Base-by-base conservation (phyloP, 1,140 invertebrate genomes). In the Kradibia gibbosae region DNA sequence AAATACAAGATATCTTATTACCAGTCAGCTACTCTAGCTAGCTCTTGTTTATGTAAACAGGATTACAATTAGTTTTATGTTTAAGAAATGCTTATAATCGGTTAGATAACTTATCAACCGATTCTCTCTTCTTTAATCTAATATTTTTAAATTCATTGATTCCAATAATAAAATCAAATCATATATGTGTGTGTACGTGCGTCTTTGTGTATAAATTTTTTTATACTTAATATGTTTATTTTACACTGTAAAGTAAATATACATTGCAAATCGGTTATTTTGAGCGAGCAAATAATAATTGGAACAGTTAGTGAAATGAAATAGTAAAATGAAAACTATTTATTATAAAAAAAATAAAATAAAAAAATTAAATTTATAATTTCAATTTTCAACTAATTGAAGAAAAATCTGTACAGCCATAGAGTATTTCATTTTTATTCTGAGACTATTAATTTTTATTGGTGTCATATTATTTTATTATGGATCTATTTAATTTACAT, bases 21-120 rank as follows among this genome's bases (percentile, higher is more conserved):
- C 84, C 72, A 34, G 25, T 60, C 78, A 83, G 83, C 81, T 74
- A 75, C 83, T 77, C 83, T 83, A 82, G 86, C 84, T 85, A 79
- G 83, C 86, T 85, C 60, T 78, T 80, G 83, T 86, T 86, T 83
- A 85, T 82, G 74, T 79, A 75, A 67, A 82, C 62, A 65, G 79
- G 85, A 88, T 87, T 83, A 84, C 81, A 39, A 82, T 85, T 82
- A 78, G 78, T 72, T 45, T 42, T 57, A 75, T 70, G 57, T 74
- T 75, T 53, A 75, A 36, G 39, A 67, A 74, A 36, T 57, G 13
- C 17, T 57, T 70, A 53, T 34, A 42, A 48, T 67, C 25, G 1
- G 20, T 36, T 20, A 42, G 3, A 39, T 76, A 36, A 0, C 36
- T 79, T 45, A 60, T 72, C 60, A 72, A 57, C 48, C 48, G 34